A percentile compares a stretch with the other conserved stretches of the same genome.
Evolutionary conservation across 2,113 vertebrate genomes (phyloP).

Genomic region (Pygoscelis antarcticus): DNA sequence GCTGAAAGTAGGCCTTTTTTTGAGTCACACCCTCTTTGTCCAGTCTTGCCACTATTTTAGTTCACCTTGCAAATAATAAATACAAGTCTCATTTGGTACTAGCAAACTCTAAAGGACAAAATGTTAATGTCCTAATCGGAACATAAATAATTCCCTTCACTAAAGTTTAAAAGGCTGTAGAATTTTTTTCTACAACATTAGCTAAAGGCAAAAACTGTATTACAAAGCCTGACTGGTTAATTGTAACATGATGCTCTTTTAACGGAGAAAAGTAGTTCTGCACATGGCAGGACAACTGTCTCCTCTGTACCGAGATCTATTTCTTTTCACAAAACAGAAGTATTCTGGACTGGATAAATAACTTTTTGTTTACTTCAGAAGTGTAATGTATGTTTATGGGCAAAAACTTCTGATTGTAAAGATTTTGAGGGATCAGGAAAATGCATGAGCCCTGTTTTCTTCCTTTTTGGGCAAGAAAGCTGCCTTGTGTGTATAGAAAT

Average conservation of each 20-base stretch:
- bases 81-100: neutral
- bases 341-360: neutral
- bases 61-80: neutral
- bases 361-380: neutral
- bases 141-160: neutral
- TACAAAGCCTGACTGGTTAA: neutral
- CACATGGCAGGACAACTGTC: neutral
- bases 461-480: neutral
- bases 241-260: neutral
- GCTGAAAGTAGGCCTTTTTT: neutral
- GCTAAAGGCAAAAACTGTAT: neutral
- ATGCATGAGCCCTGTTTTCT: neutral
- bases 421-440: neutral
- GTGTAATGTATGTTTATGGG: neutral
- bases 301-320: neutral
- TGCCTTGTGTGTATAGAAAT: neutral
- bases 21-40: neutral
- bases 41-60: neutral
- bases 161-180: neutral
- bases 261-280: neutral
- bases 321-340: neutral
- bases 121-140: neutral
- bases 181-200: neutral
- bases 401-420: neutral
- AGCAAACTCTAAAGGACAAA: neutral